Evolutionary conservation across 92 coral and sea anemone genomes (phyloP).

Genomic region (Palythoa caribaeorum): DNA sequence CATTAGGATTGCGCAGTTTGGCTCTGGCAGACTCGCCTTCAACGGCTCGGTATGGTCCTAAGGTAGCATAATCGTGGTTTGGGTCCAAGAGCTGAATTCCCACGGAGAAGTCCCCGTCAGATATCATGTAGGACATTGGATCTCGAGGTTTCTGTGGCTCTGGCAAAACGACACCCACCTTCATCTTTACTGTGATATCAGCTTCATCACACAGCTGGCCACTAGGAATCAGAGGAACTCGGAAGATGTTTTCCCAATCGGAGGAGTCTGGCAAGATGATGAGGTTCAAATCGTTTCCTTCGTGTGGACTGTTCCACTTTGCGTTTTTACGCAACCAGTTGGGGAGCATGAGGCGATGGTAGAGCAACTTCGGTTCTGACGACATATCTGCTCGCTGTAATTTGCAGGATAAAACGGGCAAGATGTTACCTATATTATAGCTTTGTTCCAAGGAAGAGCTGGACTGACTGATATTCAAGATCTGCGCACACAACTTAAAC

Average conservation of each 20-base stretch:
- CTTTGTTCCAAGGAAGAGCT: too few relatives aligned
- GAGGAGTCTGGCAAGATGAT: not conserved
- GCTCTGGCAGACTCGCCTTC: not conserved
- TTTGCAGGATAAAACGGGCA: too few relatives aligned
- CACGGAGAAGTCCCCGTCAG: constrained; percentile 18
- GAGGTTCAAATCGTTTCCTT: constrained; percentile 1
- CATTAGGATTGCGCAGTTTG: not conserved
- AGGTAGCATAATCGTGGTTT: not conserved
- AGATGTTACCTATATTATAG: too few relatives aligned
- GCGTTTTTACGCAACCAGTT: constrained; percentile 20
- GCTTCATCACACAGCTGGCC: not conserved
- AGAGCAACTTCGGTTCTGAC: not conserved
- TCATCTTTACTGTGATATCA: constrained; percentile 18
- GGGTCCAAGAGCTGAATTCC: constrained; percentile 19
- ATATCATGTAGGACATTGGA: constrained; percentile 29
- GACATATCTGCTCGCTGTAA: too few relatives aligned
- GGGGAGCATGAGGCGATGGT: constrained; percentile 15
- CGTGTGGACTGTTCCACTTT: not conserved
- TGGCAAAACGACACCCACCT: constrained; percentile 13
- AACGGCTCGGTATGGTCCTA: not conserved
- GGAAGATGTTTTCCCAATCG: constrained; percentile 26
- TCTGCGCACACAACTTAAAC: too few relatives aligned
- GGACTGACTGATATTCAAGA: too few relatives aligned
- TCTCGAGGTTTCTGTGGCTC: not conserved
- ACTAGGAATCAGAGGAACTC: not conserved